Conservation (phyloP, 1,140 invertebrate genomes). For the Onthophagus taurus region DNA sequence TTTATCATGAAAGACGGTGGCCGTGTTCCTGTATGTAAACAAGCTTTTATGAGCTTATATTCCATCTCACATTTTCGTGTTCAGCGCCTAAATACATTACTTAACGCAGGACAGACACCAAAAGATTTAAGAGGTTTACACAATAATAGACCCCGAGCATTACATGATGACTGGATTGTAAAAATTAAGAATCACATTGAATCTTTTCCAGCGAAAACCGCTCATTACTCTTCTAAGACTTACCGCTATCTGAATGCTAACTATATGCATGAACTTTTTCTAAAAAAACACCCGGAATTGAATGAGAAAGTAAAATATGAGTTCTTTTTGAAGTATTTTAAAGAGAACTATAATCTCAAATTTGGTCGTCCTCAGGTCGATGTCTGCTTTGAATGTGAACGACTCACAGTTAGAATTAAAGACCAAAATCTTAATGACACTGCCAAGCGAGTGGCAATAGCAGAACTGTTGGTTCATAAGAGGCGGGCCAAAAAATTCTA, state of each 20-base stretch:
- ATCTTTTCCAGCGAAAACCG: conserved; percentile 17
- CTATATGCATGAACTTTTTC: conserved; percentile 30
- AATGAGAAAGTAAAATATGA: conserved; percentile 23
- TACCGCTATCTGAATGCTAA: conserved; percentile 28
- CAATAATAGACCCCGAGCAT: conserved; percentile 15
- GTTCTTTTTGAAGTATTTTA: conserved; percentile 28
- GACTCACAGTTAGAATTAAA: conserved; percentile 9
- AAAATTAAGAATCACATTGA: conserved; percentile 20
- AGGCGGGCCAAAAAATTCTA: conserved; percentile 27
- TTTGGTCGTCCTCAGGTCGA: conserved; percentile 30
- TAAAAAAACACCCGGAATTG: conserved; percentile 21
- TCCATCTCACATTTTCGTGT: conserved; percentile 16
- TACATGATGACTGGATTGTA: conserved; percentile 8
- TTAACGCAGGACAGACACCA: conserved; percentile 14
- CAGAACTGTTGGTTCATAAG: conserved; percentile 21
- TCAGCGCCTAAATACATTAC: conserved; percentile 17
- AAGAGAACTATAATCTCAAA: conserved; percentile 23
- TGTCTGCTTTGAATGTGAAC: conserved; percentile 25
- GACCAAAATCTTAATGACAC: conserved; percentile 14
- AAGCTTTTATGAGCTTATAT: conserved; percentile 14
- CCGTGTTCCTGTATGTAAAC: conserved; percentile 16
- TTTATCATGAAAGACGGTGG: conserved; percentile 13
- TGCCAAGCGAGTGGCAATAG: conserved; percentile 24
- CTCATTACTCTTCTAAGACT: conserved; percentile 19
- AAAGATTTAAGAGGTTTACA: conserved; percentile 16